These are phyloP conservation scores for Gymnosoma rotundatum DNA, from an alignment of 2,888 invertebrate genomes.

Conservation along the genomic window DNA sequence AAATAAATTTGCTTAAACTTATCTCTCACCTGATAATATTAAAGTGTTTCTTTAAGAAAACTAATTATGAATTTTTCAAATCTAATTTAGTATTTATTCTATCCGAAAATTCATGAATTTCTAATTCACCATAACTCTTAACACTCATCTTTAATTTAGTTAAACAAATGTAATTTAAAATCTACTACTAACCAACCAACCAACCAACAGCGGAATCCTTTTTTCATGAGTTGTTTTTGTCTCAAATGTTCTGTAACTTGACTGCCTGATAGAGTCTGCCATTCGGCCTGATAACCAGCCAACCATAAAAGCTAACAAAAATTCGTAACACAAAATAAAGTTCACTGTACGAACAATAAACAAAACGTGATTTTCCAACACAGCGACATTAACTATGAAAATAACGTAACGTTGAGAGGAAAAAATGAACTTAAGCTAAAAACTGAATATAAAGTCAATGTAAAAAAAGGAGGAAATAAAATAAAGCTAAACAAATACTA, in stretches of 20 bases:
- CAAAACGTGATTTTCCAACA: conserved; percentile 62
- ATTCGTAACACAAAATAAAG: conserved; percentile 19
- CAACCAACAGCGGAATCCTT: conserved; percentile 10
- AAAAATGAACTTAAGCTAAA: conserved; percentile 22
- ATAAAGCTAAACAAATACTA: conserved; percentile 54
- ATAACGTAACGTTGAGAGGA: conserved; percentile 30
- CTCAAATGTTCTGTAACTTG: conserved; percentile 18
- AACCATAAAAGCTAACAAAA: conserved; percentile 29
- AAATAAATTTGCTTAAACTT: too few species aligned
- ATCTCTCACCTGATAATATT: too few species aligned
- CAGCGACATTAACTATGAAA: conserved; percentile 54
- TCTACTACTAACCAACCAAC: conserved; percentile 54
- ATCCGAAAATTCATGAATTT: background rate
- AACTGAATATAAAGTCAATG: conserved; percentile 8
- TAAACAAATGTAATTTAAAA: conserved; percentile 47
- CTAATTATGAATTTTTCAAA: too few species aligned
- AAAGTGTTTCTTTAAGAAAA: too few species aligned
- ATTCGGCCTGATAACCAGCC: conserved; percentile 31
- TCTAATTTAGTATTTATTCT: background rate
- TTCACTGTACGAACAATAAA: conserved; percentile 65
- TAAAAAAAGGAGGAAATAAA: background rate
- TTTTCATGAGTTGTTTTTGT: conserved; percentile 19
- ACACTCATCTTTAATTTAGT: conserved; percentile 57
- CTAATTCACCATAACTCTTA: conserved; percentile 31
- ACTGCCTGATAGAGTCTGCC: conserved; percentile 10